Evolutionary conservation across 2,888 invertebrate species (phyloP).

Genomic region (Tortricodes alternella): DNA sequence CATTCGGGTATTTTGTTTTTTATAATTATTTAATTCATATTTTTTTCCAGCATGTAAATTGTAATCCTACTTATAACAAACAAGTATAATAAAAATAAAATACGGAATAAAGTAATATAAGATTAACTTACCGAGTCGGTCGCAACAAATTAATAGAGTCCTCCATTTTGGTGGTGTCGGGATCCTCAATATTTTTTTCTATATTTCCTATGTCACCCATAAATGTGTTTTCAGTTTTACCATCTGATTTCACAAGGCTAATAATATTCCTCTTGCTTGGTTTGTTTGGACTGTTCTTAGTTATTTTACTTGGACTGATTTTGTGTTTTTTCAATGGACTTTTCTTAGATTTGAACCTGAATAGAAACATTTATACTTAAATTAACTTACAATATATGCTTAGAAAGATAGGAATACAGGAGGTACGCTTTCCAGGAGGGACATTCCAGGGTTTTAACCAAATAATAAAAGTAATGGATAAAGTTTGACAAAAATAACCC

Average conservation of each 20-base stretch:
- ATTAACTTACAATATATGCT: no score
- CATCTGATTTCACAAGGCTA: neutral
- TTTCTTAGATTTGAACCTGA: constrained; percentile 51
- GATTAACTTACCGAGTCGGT: constrained; percentile 45
- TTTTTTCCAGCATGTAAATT: no score
- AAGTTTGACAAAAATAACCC: no score
- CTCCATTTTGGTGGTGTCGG: constrained; percentile 37
- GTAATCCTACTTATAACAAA: no score
- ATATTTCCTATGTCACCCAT: neutral
- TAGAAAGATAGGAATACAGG: no score
- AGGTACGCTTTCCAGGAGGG: no score
- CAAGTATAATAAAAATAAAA: no score
- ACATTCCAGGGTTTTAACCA: no score
- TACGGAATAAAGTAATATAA: no score
- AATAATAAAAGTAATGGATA: no score
- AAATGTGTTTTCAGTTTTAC: constrained; percentile 6
- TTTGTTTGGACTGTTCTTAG: constrained; percentile 21
- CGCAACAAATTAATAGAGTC: constrained; percentile 58
- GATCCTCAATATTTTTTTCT: neutral
- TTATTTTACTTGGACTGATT: neutral
- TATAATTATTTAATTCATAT: no score
- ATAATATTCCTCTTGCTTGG: constrained; percentile 43
- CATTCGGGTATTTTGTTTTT: no score
- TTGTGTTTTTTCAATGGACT: constrained; percentile 53
- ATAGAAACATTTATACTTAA: constrained; percentile 30